Conservation (phyloP, 2,113 vertebrate genomes). For the Vireo altiloquus region DNA sequence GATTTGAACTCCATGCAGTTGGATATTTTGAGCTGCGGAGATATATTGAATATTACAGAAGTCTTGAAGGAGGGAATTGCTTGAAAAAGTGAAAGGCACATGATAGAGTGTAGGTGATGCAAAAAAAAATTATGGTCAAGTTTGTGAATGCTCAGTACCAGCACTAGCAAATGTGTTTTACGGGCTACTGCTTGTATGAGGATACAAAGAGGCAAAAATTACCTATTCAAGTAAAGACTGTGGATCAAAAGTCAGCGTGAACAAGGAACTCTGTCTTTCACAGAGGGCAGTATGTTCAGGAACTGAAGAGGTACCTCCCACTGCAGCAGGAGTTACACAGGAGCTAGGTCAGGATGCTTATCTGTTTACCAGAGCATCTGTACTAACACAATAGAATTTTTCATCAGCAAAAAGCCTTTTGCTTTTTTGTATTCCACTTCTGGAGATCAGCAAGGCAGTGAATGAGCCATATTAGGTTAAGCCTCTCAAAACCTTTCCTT, state of each 20-base stretch:
- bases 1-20: neutral
- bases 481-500: neutral
- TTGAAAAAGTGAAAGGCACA: neutral
- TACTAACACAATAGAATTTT: neutral
- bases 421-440: neutral
- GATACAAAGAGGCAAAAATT: neutral
- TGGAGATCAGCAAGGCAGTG: neutral
- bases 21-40: neutral
- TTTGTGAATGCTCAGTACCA: neutral
- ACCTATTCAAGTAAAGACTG: neutral
- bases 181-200: neutral
- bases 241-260: neutral
- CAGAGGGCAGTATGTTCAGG: neutral
- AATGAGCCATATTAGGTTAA: neutral
- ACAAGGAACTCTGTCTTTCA: neutral
- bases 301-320: neutral
- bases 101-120: neutral
- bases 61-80: neutral
- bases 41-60: neutral
- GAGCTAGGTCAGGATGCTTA: neutral
- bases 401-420: neutral
- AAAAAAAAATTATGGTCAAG: neutral
- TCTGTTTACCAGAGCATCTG: neutral
- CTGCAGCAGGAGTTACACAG: neutral
- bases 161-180: neutral